Evolutionary conservation across 2,888 invertebrate genomes (phyloP), one percentile per base, ranked within the genome.

Genomic region (Agrotis ipsilon): DNA sequence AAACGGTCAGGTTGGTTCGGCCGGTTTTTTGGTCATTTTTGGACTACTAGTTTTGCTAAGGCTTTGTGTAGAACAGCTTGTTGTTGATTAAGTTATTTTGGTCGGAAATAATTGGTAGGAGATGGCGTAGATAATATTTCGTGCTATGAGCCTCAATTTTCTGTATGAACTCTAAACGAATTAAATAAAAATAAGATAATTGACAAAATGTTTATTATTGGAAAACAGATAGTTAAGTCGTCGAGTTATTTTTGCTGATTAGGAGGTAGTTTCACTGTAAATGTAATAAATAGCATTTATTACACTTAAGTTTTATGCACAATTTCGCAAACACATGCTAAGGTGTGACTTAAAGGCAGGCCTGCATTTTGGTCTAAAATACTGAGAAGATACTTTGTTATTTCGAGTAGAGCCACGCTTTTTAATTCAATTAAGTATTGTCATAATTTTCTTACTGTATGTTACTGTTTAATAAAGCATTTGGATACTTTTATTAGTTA

Each of bases 1-100:
- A 82, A 81, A 75, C 58, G 77, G 78, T 85, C 83, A 78, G 81
- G 78, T 82, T 74, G 66, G 77, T 61, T 45, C 59, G 62, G 63
- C 48, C 13, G 24, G 68, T 82, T 72, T 82, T 83, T 82, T 85
- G 78, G 70, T 74, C 1, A 21, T 71, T 72, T 48, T 68, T 51
- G 46, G 32, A 75, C 83, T 83, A 76, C 83, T 69, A 72, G 68
- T 68, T 82, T 72, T 73, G 48, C 63, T 63, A 60, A 39, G 11
- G n/a, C 52, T 63, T 63, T 57, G 46, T 54, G 46, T 65, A 19
- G 5, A 43, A 49, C 45, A 51, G 3, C 21, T 27, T 73, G 57
- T 62, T 65, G 14, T 51, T 51, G 43, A 78, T 73, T 51, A 57
- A 43, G 21, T 61, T 46, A 58, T 51, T 67, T 18, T 14, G 48